Percentiles rank a stretch among this genome's conserved stretches.
Evolutionary conservation across 2,888 invertebrate species (phyloP).

Genomic region (Galeopsomyia nigrocyanea): DNA sequence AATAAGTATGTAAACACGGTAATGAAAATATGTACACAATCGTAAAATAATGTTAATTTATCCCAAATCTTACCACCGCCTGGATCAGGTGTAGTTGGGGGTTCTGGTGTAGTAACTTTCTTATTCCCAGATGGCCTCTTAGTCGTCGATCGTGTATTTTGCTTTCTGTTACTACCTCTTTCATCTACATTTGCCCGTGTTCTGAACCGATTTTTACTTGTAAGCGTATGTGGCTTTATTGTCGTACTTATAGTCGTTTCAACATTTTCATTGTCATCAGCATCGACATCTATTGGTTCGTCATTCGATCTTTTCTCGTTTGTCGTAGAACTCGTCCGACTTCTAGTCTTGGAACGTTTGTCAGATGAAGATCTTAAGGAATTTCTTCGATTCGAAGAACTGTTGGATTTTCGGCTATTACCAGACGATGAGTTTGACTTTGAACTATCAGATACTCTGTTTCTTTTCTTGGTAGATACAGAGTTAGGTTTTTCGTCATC

Average conservation of each 20-base stretch:
- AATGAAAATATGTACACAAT: background rate
- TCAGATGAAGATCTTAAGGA: slow-evolving; percentile 14
- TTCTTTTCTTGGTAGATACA: slow-evolving; percentile 40
- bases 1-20: slow-evolving; percentile 6
- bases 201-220: slow-evolving; percentile 54
- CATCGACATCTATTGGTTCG: slow-evolving; percentile 28
- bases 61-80: slow-evolving; percentile 76
- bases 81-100: slow-evolving; percentile 91
- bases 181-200: slow-evolving; percentile 55
- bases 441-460: slow-evolving; percentile 32
- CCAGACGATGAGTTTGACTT: slow-evolving; percentile 31
- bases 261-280: slow-evolving; percentile 32
- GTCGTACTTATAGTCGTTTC: slow-evolving; percentile 33
- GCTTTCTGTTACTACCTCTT: slow-evolving; percentile 53
- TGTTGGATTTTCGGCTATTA: slow-evolving; percentile 23
- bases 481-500: slow-evolving; percentile 43
- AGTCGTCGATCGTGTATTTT: background rate
- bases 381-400: slow-evolving; percentile 31
- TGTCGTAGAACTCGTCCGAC: slow-evolving; percentile 17
- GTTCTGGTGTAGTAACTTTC: slow-evolving; percentile 77
- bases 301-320: slow-evolving; percentile 20
- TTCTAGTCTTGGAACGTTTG: slow-evolving; percentile 36
- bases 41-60: background rate
- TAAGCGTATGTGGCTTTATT: slow-evolving; percentile 35
- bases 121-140: slow-evolving; percentile 64